A percentile compares a stretch with the other conserved stretches of the same genome.
phyloP scores from a whole-genome alignment of 2,113 vertebrate genomes.

The Micromys minutus region DNA sequence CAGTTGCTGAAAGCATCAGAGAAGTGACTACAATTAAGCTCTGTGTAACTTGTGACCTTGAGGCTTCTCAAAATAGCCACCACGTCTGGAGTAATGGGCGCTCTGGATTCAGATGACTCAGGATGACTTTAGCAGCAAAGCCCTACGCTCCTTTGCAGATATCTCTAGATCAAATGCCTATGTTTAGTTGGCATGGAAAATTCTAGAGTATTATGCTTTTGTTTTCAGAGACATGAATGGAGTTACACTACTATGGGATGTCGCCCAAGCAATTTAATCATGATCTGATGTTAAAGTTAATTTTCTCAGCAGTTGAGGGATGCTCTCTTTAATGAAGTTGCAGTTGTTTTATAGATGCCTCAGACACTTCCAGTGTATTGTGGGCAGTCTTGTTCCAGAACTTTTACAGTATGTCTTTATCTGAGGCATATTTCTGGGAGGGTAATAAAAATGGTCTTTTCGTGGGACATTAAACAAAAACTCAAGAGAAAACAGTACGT shows the following conservation, averaged over 20 bases:
- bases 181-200: not conserved
- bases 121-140: conserved; percentile 33
- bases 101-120: conserved; percentile 57
- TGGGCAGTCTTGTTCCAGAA: conserved; percentile 25
- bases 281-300: conserved; percentile 71
- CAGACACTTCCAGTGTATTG: conserved; percentile 33
- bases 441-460: conserved; percentile 76
- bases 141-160: not conserved
- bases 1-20: conserved; percentile 65
- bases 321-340: conserved; percentile 3
- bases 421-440: conserved; percentile 62
- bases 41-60: conserved; percentile 63
- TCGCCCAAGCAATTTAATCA: conserved; percentile 66
- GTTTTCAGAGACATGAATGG: conserved; percentile 53
- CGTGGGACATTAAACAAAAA: too few relatives aligned
- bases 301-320: conserved; percentile 40
- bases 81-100: conserved; percentile 39
- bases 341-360: not conserved
- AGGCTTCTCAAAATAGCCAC: conserved; percentile 64
- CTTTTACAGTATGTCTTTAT: conserved; percentile 32
- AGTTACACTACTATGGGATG: conserved; percentile 4
- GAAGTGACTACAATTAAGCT: conserved; percentile 69
- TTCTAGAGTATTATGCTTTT: conserved; percentile 59
- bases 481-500: conserved; percentile 50
- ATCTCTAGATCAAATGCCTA: conserved; percentile 43